These are phyloP conservation scores for Gonioctena quinquepunctata DNA, from an alignment of 1,140 invertebrate genomes.

Conservation along the genomic window DNA sequence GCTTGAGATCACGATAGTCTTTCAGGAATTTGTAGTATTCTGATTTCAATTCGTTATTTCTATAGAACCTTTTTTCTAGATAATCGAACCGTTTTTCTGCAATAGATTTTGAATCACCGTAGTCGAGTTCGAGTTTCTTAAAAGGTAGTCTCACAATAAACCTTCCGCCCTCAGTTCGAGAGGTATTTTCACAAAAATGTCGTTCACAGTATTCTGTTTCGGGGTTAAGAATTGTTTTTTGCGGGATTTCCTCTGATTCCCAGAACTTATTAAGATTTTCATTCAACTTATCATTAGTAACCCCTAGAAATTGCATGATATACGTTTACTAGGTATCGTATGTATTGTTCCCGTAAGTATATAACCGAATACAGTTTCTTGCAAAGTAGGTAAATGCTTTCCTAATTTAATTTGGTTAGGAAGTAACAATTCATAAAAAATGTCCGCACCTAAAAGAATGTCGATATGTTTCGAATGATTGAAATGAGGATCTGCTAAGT, in stretches of 20 bases:
- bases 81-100: background rate
- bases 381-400: conserved; percentile 38
- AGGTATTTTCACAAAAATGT: background rate
- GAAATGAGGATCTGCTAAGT: conserved; percentile 38
- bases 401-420: conserved; percentile 41
- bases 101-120: background rate
- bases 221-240: background rate
- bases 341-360: conserved; percentile 30
- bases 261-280: background rate
- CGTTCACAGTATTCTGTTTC: background rate
- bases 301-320: too few species aligned
- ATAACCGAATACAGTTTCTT: conserved; percentile 49
- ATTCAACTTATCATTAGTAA: too few species aligned
- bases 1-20: background rate
- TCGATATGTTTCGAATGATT: too few species aligned
- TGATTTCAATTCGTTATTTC: background rate
- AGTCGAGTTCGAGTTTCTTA: background rate
- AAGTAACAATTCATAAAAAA: too few species aligned
- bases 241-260: background rate
- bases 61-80: background rate
- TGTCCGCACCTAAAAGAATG: too few species aligned
- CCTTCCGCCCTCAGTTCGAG: background rate
- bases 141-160: background rate
- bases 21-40: background rate
- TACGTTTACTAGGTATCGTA: too few species aligned